Evolutionary conservation across 2,113 vertebrate genomes (phyloP), one percentile per base, ranked within the genome.

Genomic region (Aepyceros melampus): DNA sequence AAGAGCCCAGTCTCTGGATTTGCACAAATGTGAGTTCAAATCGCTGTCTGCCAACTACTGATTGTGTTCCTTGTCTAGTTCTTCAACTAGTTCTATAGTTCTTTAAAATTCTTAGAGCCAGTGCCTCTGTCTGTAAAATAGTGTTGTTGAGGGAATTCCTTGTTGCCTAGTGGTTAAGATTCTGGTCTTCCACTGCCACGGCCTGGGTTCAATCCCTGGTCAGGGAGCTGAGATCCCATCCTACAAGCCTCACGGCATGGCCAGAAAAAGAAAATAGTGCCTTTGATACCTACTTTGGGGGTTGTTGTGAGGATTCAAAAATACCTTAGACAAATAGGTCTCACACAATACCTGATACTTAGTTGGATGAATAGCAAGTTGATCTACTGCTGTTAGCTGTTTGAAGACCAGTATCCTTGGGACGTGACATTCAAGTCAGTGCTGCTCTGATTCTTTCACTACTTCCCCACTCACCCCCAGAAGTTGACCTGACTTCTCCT

Each of bases 1-100:
- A 95, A 95, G 91, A 96, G 36, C 45, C 43, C 33, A 67, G 51
- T 91, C 82, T 97, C 89, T 88, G 56, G 19, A 95, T 45, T 93
- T 62, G 27, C 17, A 71, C 3, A 74, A 23, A 47, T 15, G 2
- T 29, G 36, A 84, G 64, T 96, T 95, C 31, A 92, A 8, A 96
- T 97, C 25, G 2, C 19, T 96, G 23, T 53, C 51, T 96, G 17
- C 27, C 47, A 94, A 5, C 91, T 96, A 78, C 29, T 91, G 51
- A n/a, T 92, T 95, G 13, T 83, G n/a, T 83, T 55, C 81, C 23
- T 83, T 55, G 53, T n/a, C 23, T 83, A 40, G 81, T 36, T 83
- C 33, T n/a, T 83, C 21, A 83, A 15, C 31, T 82, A n/a, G 11
- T 92, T 93, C 60, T 36, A 88, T 92, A 87, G 56, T 19, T 81